Evolutionary conservation across 2,113 vertebrate species (phyloP).

Genomic region (Gorsachius goisagi): DNA sequence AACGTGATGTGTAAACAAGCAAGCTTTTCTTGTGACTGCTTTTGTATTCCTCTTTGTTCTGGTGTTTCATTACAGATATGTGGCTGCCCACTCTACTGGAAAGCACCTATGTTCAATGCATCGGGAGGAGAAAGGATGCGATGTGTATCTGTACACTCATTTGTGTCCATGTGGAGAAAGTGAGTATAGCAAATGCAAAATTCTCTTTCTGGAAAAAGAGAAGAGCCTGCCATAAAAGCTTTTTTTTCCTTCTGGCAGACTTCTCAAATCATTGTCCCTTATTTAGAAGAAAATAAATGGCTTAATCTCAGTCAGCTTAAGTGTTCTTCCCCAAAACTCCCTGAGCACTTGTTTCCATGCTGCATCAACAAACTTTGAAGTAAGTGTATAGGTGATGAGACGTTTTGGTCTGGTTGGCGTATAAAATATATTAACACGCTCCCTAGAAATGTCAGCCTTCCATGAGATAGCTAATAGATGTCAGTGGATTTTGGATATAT

Average conservation of each 20-base stretch:
- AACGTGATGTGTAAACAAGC: not conserved
- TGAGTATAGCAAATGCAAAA: constrained; percentile 72
- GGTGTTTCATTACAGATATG: constrained; percentile 80
- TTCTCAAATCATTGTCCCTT: not conserved
- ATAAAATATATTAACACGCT: not conserved
- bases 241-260: fast-evolving
- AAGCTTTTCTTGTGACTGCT: not conserved
- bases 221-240: not conserved
- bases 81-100: constrained; percentile 96
- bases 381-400: not conserved
- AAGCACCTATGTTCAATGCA: constrained; percentile 90
- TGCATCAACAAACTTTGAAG: not conserved
- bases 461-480: not conserved
- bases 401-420: not conserved
- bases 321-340: not conserved
- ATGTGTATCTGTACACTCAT: constrained; percentile 89
- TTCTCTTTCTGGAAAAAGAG: not conserved
- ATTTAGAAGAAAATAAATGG: not conserved
- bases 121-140: constrained; percentile 92
- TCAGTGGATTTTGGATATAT: not conserved
- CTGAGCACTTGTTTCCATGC: not conserved
- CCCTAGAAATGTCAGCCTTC: not conserved
- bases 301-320: not conserved
- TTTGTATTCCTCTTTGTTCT: not conserved
- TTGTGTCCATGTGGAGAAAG: constrained; percentile 93